Percentiles rank a stretch among this genome's conserved stretches.
phyloP scores from a whole-genome alignment of 2,888 invertebrate species.

The Aphodius granarius region DNA sequence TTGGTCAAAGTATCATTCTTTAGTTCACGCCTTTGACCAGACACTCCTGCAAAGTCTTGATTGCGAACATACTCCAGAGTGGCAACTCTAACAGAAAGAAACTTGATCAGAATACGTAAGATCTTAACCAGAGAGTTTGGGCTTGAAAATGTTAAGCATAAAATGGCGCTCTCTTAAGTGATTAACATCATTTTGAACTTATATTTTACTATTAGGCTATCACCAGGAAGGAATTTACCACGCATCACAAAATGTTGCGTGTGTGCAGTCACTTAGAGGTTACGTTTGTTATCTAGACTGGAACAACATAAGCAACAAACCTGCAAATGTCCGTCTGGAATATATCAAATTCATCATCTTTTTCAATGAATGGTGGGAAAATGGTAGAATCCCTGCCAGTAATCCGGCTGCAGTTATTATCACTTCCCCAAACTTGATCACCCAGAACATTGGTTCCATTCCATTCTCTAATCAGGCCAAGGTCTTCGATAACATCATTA shows the following conservation, averaged over 20 bases:
- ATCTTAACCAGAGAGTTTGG: no score
- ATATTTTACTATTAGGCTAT: no score
- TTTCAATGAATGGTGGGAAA: conserved; percentile 8
- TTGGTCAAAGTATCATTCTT: conserved; percentile 9
- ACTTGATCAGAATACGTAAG: no score
- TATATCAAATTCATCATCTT: conserved; percentile 11
- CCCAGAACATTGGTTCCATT: not conserved
- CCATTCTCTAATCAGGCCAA: conserved; percentile 14
- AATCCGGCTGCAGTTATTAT: conserved; percentile 2
- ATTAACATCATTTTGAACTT: no score
- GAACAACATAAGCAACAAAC: not conserved
- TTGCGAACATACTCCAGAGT: not conserved
- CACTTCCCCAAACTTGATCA: conserved; percentile 1
- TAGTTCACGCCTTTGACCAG: not conserved
- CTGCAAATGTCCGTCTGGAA: conserved; percentile 15
- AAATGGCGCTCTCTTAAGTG: no score
- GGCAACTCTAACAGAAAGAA: conserved; percentile 5
- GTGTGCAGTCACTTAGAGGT: no score
- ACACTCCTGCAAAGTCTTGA: not conserved
- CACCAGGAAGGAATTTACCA: no score
- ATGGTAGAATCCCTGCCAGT: conserved; percentile 13
- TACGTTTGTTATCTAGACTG: not conserved
- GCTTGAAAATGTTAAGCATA: no score
- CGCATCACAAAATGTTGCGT: no score
- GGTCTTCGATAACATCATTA: not conserved